Evolutionary conservation across 2,888 invertebrate species (phyloP).

Genomic region (Tetramorium bicarinatum): DNA sequence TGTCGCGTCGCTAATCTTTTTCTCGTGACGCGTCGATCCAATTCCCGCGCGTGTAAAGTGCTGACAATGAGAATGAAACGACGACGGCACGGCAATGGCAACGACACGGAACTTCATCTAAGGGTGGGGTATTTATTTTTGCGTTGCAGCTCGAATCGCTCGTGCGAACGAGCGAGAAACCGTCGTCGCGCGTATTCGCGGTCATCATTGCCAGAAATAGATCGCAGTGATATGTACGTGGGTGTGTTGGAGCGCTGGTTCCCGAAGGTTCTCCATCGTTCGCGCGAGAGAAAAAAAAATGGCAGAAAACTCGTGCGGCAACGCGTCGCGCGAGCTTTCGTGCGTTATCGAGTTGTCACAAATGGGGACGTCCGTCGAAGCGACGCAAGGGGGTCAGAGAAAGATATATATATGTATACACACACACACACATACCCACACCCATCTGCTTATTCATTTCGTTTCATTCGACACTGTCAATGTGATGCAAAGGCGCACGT

Average conservation of each 20-base stretch:
- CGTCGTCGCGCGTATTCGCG: constrained; percentile 74
- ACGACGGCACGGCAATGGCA: constrained; percentile 8
- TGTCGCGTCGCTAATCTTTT: background rate
- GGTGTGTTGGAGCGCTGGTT: constrained; percentile 76
- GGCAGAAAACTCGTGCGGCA: constrained; percentile 58
- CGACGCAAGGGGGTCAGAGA: no score
- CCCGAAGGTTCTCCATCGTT: constrained; percentile 32
- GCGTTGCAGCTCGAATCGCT: constrained; percentile 72
- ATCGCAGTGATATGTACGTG: constrained; percentile 77
- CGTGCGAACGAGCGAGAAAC: constrained; percentile 60
- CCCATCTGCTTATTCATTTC: background rate
- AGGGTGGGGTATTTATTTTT: constrained; percentile 77
- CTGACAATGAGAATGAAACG: background rate
- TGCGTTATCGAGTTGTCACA: background rate
- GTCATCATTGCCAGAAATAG: constrained; percentile 85
- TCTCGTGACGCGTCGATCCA: background rate
- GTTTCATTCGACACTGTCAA: background rate
- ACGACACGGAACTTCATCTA: constrained; percentile 8
- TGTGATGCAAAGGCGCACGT: background rate
- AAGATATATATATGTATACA: no score
- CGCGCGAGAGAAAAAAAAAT: constrained; percentile 63
- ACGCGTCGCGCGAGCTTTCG: background rate
- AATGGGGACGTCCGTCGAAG: no score
- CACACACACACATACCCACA: no score
- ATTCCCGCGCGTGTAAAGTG: background rate